phyloP scores from a whole-genome alignment of 2,113 vertebrate species.

The Sula dactylatra region DNA sequence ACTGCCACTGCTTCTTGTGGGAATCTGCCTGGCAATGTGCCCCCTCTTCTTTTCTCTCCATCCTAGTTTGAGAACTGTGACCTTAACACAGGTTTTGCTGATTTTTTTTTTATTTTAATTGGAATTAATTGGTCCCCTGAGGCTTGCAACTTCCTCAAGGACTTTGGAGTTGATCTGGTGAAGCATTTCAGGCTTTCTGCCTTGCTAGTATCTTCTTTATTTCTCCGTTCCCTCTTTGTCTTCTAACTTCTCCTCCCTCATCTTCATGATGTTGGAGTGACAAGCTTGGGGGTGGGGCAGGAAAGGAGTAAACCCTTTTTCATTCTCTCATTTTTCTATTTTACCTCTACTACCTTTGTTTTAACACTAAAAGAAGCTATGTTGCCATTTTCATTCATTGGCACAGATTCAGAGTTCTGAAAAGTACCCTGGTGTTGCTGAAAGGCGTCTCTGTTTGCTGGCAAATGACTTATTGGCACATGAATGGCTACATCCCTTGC shows the following conservation, averaged over 20 bases:
- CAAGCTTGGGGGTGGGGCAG: not conserved
- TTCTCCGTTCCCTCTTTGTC: not conserved
- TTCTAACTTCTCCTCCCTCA: not conserved
- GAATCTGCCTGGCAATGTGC: not conserved
- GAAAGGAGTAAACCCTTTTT: not conserved
- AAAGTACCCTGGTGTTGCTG: not conserved
- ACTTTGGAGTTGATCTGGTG: not conserved
- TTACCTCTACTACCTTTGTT: not conserved
- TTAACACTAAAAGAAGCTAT: not conserved
- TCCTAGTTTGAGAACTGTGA: not conserved
- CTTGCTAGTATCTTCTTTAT: not conserved
- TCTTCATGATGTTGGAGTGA: not conserved
- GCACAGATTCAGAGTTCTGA: not conserved
- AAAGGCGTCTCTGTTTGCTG: not conserved
- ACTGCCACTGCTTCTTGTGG: not conserved
- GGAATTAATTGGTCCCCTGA: not conserved
- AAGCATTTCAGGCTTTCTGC: not conserved
- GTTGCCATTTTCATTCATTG: not conserved
- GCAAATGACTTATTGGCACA: not conserved
- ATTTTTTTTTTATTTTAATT: not conserved
- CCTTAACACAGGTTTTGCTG: not conserved
- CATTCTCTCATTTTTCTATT: not conserved
- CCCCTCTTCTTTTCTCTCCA: not conserved
- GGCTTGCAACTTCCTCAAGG: not conserved
- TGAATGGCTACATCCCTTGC: not conserved